Evolutionary conservation across 2,113 vertebrate species (phyloP), one percentile per base, ranked within the genome.

Genomic region (Acrocephalus arundinaceus): DNA sequence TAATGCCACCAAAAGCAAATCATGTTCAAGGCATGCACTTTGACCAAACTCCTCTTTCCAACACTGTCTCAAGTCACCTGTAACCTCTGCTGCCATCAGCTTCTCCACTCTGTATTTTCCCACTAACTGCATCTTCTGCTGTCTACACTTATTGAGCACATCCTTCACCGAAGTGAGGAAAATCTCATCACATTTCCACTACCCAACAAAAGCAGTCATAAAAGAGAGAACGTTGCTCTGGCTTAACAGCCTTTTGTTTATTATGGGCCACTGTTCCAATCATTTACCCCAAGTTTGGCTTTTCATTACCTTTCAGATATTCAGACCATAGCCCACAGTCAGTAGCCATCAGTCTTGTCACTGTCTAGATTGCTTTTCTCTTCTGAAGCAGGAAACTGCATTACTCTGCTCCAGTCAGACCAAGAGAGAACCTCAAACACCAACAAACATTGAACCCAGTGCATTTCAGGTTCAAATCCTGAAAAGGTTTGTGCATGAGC

Each of bases 391-490:
- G 30, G 23, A 22, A 67, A 30, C 39, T 21, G 51, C 28, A 55
- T 31, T 10, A 39, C 63, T 58, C 41, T 58, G 20, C n/a, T n/a
- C 4, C 55, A 49, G 10, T 10, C 65, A 88, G 45, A 74, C 28
- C 3, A 1, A 31, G 23, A 62, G 20, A 48, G 0, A 1, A 27
- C 37, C 28, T 33, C 30, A 28, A 85, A 62, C 33, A 37, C 16
- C 1, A 33, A 5, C 28, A 67, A 59, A 22, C 4, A 76, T 0
- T 0, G 10, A 51, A 20, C 6, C 4, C 0, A 14, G n/a, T 2
- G 23, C 22, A 13, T 28, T 83, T 82, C 59, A 17, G 51, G 25
- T 43, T 70, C 43, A 66, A 43, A 59, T 20, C 11, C 65, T 25
- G 24, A 33, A 46, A 59, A 76, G 2, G 4, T 3, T 4, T 49